Conservation (phyloP, 1,140 invertebrate species). For the Glomeris maerens region DNA sequence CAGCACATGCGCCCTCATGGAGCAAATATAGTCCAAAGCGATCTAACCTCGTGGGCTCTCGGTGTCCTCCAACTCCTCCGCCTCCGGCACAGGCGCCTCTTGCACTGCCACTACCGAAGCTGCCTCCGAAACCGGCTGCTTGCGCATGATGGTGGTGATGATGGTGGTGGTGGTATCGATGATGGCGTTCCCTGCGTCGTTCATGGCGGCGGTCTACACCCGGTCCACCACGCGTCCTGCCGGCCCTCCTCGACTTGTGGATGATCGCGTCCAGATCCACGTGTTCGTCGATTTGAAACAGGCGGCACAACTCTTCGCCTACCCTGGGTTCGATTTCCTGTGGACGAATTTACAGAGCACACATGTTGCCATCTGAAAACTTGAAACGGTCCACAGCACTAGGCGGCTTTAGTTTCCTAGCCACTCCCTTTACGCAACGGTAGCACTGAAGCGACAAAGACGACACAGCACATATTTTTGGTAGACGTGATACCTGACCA, state of each 20-base stretch:
- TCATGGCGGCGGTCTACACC: constrained; percentile 8
- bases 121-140: no score
- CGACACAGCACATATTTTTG: no score
- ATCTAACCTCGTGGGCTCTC: no score
- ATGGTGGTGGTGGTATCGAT: constrained; percentile 9
- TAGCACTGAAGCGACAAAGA: no score
- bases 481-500: constrained; percentile 59
- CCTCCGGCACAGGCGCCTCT: no score
- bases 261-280: constrained; percentile 83
- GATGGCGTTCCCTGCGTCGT: constrained; percentile 4
- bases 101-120: no score
- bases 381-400: no score
- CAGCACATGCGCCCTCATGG: no score
- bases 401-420: no score
- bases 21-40: no score
- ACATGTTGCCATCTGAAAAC: neutral
- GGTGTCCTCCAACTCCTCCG: no score
- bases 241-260: constrained; percentile 45
- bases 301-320: constrained; percentile 80
- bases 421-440: no score
- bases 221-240: neutral
- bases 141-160: constrained; percentile 2
- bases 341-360: constrained; percentile 11
- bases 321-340: constrained; percentile 90
- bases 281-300: constrained; percentile 86